These are phyloP conservation scores for Chaitophorus viminalis DNA, from an alignment of 2,888 invertebrate genomes.

Conservation along the genomic window DNA sequence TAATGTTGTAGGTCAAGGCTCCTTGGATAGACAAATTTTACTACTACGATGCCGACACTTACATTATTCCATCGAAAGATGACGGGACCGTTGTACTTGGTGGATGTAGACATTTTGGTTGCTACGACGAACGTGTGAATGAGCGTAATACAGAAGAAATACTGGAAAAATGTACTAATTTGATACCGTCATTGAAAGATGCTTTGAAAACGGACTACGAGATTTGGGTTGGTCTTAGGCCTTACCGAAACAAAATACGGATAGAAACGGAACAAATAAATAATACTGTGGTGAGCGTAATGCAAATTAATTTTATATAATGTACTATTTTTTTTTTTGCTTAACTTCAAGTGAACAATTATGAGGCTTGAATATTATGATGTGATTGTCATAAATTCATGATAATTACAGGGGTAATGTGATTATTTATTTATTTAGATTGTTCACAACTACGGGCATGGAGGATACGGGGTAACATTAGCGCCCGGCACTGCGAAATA, in stretches of 20 bases:
- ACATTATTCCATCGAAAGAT: constrained; percentile 82
- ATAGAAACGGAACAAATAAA: constrained; percentile 74
- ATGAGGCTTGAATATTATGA: background rate
- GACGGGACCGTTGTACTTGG: constrained; percentile 80
- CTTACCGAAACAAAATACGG: constrained; percentile 79
- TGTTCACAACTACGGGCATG: constrained; percentile 95
- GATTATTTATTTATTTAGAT: constrained; percentile 70
- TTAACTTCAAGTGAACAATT: too few species aligned
- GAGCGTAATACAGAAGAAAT: constrained; percentile 81
- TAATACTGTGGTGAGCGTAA: constrained; percentile 63
- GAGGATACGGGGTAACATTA: constrained; percentile 90
- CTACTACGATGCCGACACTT: constrained; percentile 86
- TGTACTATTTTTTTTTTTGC: background rate
- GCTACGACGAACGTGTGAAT: constrained; percentile 76
- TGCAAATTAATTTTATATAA: too few species aligned
- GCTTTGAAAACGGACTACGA: constrained; percentile 71
- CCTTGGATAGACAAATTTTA: constrained; percentile 92
- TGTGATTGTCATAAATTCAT: background rate
- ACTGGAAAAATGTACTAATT: constrained; percentile 78
- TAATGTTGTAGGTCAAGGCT: constrained; percentile 73
- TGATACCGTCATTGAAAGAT: constrained; percentile 76
- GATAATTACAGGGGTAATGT: background rate
- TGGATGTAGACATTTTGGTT: constrained; percentile 85
- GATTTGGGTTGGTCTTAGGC: constrained; percentile 80
- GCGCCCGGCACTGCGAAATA: constrained; percentile 87